phyloP scores from a whole-genome alignment of 2,888 invertebrate genomes.

The Callimorpha dominula region DNA sequence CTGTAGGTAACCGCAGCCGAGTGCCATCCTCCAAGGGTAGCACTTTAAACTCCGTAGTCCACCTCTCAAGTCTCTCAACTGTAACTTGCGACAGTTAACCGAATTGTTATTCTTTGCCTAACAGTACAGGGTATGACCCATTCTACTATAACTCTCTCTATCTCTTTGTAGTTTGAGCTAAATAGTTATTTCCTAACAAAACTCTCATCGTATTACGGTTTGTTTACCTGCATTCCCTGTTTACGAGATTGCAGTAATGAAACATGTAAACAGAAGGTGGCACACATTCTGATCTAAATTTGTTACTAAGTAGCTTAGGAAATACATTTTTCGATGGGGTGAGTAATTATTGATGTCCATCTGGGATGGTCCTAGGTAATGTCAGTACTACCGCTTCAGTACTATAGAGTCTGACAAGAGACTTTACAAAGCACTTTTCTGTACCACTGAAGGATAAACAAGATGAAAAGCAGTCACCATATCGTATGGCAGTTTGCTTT shows the following conservation, averaged over 20 bases:
- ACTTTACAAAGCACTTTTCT: too few species aligned
- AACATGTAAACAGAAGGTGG: slow-evolving; percentile 47
- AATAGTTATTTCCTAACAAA: slow-evolving; percentile 52
- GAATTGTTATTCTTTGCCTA: not conserved
- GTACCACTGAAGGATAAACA: too few species aligned
- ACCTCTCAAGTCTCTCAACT: not conserved
- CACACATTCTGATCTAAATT: slow-evolving; percentile 60
- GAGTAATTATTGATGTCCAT: not conserved
- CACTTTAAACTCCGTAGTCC: not conserved
- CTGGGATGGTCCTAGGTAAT: not conserved
- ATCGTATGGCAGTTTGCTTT: too few species aligned
- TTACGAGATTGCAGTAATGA: slow-evolving; percentile 45
- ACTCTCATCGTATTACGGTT: slow-evolving; percentile 38
- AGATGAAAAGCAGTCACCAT: too few species aligned
- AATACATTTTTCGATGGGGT: slow-evolving; percentile 23
- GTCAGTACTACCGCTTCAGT: too few species aligned
- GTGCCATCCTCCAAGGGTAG: not conserved
- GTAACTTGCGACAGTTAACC: not conserved
- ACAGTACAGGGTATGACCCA: not conserved
- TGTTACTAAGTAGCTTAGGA: slow-evolving; percentile 28
- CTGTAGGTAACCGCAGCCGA: not conserved
- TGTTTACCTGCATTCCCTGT: slow-evolving; percentile 56
- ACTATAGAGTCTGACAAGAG: too few species aligned
- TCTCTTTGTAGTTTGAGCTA: slow-evolving; percentile 37
- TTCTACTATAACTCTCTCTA: not conserved